Evolutionary conservation across 2,113 vertebrate genomes (phyloP), one percentile per base, ranked within the genome.

Genomic region (Pteruthius melanotis): DNA sequence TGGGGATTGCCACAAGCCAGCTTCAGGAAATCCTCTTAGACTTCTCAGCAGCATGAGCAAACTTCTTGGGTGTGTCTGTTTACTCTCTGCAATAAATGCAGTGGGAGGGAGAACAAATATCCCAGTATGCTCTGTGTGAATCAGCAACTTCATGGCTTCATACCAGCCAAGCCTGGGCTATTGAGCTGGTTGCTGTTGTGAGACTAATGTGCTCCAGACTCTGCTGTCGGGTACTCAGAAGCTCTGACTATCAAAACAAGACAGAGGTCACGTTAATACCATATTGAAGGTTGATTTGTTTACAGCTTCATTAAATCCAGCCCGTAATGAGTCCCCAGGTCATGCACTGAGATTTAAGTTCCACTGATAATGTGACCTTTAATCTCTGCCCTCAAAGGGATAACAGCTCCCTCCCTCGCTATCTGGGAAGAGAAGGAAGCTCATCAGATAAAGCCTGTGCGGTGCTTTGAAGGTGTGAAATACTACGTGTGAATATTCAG

Each of bases 11-110:
- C 40, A 26, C 57, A 79, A 81, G 54, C 50, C 91, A 95, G 78
- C 89, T 94, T 80, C 94, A 95, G 94, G 91, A 97, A 91, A 93
- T 88, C 78, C 93, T 94, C 79, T 91, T 33, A 61, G 75, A 21
- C 75, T 66, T 83, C 61, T 86, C 53, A 83, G 56, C 68, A 93
- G 66, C 59, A 26, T 3, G 27, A 90, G 64, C 78, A 90, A 90
- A 63, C 71, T 94, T 63, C 54, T 74, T 54, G 75, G 84, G 78
- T 6, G 50, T 61, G 78, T 40, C 80, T 89, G 56, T 89, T 92
- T 89, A 20, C 72, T 52, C 64, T 68, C 44, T 72, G 74, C 45
- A 72, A 0, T 33, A 28, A 33, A 7, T 26, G 23, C 45, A 53
- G 66, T 52, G 50, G 54, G 57, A 92, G 30, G 84, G 31, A 77